These are phyloP conservation scores for Bradypodion pumilum DNA, from an alignment of 2,797 vertebrate genomes.

Conservation along the genomic window DNA sequence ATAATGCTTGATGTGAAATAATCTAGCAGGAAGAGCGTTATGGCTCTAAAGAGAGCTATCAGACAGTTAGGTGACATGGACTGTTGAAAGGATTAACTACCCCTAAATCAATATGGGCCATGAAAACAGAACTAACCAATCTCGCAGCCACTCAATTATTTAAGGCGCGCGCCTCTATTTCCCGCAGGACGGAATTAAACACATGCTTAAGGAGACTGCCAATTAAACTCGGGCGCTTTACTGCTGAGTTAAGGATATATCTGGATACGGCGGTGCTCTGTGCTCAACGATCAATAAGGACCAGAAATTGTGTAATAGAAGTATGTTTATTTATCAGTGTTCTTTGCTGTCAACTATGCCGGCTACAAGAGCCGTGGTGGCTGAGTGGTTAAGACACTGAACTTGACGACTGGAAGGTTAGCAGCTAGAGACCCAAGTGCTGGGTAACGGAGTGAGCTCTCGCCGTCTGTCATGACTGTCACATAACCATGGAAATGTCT, in stretches of 20 bases:
- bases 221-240: conserved; percentile 71
- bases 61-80: conserved; percentile 76
- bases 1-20: conserved; percentile 78
- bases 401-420: no score
- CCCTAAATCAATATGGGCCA: conserved; percentile 83
- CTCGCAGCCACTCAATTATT: conserved; percentile 84
- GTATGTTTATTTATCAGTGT: no score
- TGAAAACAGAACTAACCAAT: conserved; percentile 84
- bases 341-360: no score
- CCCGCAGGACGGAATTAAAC: conserved; percentile 75
- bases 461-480: no score
- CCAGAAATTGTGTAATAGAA: no score
- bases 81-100: conserved; percentile 81
- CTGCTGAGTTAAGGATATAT: conserved; percentile 53
- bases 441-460: no score
- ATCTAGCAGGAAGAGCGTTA: conserved; percentile 75
- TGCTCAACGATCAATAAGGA: not conserved
- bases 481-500: no score
- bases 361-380: no score
- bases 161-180: conserved; percentile 71
- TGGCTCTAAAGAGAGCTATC: conserved; percentile 82
- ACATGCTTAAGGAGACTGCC: conserved; percentile 69
- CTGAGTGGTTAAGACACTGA: no score
- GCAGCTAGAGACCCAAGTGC: no score
- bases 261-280: not conserved